Percentiles rank a stretch among this genome's conserved stretches.
Evolutionary conservation across 1,140 invertebrate species (phyloP).

Genomic region (Phenacoccus solenopsis): DNA sequence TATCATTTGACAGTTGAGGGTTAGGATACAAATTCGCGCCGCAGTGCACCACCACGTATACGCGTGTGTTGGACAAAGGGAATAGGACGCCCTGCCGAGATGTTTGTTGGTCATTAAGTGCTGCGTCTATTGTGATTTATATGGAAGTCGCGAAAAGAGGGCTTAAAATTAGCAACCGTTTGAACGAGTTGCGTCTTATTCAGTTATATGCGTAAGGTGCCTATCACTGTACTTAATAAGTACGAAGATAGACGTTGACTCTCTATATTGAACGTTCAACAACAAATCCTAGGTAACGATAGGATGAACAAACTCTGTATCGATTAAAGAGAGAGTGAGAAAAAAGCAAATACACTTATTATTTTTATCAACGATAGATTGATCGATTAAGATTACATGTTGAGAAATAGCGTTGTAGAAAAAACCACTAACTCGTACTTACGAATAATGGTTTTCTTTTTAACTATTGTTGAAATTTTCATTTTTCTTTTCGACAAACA

Average conservation of each 20-base stretch:
- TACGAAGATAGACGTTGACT: too few relatives aligned
- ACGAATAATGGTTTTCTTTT: slow-evolving; percentile 2
- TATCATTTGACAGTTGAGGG: too few relatives aligned
- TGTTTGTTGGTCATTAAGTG: background rate
- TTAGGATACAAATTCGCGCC: background rate
- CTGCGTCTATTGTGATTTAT: background rate
- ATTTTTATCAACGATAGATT: background rate
- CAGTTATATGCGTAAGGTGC: too few relatives aligned
- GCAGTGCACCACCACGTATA: background rate
- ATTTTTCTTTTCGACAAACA: slow-evolving; percentile 14
- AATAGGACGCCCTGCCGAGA: background rate
- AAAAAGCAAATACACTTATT: background rate
- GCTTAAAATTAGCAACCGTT: background rate
- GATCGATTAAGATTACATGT: slow-evolving; percentile 11
- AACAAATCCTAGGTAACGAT: background rate
- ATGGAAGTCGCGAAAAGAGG: background rate
- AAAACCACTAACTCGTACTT: slow-evolving; percentile 1
- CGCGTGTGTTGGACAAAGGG: background rate
- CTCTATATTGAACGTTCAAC: too few relatives aligned
- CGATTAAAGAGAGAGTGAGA: background rate
- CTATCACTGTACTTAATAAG: background rate
- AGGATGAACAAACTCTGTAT: background rate
- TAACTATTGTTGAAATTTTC: slow-evolving; percentile 4
- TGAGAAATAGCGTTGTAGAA: too few relatives aligned
- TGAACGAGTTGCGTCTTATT: background rate